Evolutionary conservation across 2,888 invertebrate species (phyloP).

Genomic region (Seladonia tumulorum): DNA sequence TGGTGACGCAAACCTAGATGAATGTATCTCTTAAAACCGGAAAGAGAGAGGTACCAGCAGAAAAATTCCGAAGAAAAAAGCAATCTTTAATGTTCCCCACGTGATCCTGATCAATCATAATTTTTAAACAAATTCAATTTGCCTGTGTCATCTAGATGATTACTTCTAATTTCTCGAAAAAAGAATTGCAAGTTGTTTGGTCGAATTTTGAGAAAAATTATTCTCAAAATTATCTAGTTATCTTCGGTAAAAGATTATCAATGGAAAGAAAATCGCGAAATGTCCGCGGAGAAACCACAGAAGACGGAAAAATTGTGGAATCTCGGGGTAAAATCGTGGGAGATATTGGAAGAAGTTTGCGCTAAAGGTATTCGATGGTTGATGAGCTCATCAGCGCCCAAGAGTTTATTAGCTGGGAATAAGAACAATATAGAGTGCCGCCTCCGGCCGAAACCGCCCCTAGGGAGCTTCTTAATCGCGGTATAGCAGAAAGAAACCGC

Average conservation of each 20-base stretch:
- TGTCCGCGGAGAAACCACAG: background rate
- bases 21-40: background rate
- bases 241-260: background rate
- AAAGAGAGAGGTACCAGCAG: background rate
- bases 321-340: background rate
- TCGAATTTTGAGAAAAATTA: no score
- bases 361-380: slow-evolving; percentile 45
- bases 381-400: slow-evolving; percentile 57
- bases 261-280: background rate
- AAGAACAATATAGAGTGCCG: slow-evolving; percentile 55
- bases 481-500: slow-evolving; percentile 45
- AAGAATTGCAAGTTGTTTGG: background rate
- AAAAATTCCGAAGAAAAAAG: background rate
- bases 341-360: background rate
- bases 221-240: no score
- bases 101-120: background rate
- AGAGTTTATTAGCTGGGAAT: slow-evolving; percentile 68
- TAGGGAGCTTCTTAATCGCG: slow-evolving; percentile 57
- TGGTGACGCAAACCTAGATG: background rate
- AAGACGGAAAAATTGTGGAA: background rate
- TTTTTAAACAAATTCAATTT: background rate
- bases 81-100: background rate
- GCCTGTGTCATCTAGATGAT: background rate
- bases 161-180: background rate
- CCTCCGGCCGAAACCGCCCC: slow-evolving; percentile 34